Percentiles rank a stretch among this genome's conserved stretches.
Evolutionary conservation across 2,113 vertebrate species (phyloP).

Genomic region (Poeciliopsis prolifica): DNA sequence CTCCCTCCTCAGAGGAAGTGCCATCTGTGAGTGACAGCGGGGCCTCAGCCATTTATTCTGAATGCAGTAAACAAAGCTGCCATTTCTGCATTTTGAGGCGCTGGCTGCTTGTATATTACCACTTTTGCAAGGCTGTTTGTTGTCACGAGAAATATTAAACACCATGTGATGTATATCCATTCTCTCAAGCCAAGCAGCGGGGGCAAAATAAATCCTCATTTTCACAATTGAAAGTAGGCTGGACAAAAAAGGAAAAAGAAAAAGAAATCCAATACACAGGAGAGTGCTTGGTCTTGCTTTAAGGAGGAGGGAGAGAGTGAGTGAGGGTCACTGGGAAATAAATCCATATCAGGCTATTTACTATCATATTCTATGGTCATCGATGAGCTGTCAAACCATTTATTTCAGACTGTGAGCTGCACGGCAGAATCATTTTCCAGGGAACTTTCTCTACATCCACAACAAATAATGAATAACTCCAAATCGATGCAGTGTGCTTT

Average conservation of each 20-base stretch:
- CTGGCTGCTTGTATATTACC: constrained; percentile 62
- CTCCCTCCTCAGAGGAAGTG: constrained; percentile 64
- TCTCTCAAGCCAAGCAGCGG: constrained; percentile 21
- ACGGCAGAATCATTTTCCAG: constrained; percentile 62
- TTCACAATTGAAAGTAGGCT: constrained; percentile 63
- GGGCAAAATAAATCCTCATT: constrained; percentile 68
- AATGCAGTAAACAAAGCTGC: constrained; percentile 74
- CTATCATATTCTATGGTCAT: constrained; percentile 71
- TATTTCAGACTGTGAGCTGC: constrained; percentile 60
- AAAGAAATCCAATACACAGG: constrained; percentile 62
- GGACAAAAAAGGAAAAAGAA: constrained; percentile 10
- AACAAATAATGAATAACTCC: constrained; percentile 75
- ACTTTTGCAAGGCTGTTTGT: constrained; percentile 55
- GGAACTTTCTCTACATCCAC: constrained; percentile 74
- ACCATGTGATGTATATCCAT: constrained; percentile 58
- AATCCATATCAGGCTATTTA: constrained; percentile 75
- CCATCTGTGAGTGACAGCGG: constrained; percentile 80
- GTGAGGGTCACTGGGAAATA: constrained; percentile 42
- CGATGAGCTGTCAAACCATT: constrained; percentile 72
- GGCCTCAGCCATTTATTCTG: constrained; percentile 70
- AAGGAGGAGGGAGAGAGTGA: constrained; percentile 39
- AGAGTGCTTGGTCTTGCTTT: constrained; percentile 63
- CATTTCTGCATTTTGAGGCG: constrained; percentile 62
- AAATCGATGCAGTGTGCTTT: constrained; percentile 69
- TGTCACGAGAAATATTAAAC: constrained; percentile 60